These are phyloP conservation scores for Pachyseris speciosa DNA, from an alignment of 64 coral and sea anemone genomes.

Conservation along the genomic window DNA sequence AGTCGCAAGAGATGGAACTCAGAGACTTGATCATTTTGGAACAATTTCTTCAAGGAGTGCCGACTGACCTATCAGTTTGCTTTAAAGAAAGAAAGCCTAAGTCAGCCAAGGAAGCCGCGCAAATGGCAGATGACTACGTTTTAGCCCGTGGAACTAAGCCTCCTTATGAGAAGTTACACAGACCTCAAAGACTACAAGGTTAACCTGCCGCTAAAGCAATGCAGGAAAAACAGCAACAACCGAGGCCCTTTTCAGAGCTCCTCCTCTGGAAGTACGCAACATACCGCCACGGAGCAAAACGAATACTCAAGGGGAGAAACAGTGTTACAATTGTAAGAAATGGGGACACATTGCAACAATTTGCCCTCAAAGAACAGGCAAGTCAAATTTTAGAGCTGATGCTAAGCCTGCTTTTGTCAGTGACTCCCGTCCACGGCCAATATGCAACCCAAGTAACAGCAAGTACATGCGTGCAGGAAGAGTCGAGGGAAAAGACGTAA, in stretches of 20 bases:
- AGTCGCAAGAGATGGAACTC: no score
- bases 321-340: no score
- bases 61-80: background rate
- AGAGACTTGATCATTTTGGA: no score
- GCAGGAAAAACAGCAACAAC: background rate
- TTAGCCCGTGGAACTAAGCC: no score
- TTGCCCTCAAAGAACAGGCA: background rate
- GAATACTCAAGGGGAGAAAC: no score
- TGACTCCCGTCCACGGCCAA: background rate
- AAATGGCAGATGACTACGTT: background rate
- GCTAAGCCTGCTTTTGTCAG: no score
- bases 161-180: background rate
- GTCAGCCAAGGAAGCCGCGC: background rate
- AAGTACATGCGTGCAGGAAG: background rate
- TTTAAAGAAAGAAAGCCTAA: background rate
- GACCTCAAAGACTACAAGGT: background rate
- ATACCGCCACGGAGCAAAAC: background rate
- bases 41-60: background rate
- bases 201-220: background rate
- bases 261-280: no score
- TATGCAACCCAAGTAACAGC: background rate
- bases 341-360: background rate
- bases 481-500: background rate
- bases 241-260: background rate
- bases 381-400: no score